Conservation (phyloP, 2,888 invertebrate genomes). For the Caenorhabditis afra region DNA sequence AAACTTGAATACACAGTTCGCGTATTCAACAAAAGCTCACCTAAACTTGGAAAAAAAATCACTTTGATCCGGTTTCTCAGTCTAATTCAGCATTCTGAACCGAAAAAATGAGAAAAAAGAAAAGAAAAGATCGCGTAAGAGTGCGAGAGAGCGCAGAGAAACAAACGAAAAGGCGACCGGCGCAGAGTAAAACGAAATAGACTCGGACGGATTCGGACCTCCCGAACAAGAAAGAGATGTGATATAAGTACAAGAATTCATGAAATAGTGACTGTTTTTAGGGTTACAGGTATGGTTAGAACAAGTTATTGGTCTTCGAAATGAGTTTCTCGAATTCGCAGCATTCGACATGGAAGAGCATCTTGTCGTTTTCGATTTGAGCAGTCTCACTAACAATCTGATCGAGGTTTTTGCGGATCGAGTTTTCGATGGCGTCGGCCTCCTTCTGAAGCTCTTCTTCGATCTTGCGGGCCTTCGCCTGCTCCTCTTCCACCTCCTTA, state of each 20-base stretch:
- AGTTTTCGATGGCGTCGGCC: neutral
- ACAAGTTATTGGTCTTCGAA: neutral
- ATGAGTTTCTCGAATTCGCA: constrained; percentile 3
- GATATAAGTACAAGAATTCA: neutral
- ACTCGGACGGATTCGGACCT: neutral
- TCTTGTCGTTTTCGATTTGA: constrained; percentile 22
- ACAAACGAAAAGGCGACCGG: constrained; percentile 5
- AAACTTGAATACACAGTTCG: no score
- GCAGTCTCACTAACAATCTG: neutral
- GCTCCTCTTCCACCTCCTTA: constrained; percentile 29
- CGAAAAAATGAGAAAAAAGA: neutral
- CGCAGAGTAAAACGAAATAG: neutral
- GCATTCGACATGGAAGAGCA: constrained; percentile 16
- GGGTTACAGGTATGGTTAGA: neutral
- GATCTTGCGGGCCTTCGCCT: neutral
- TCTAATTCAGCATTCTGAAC: neutral
- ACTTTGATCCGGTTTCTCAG: neutral
- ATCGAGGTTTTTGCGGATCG: constrained; percentile 8
- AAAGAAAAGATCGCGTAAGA: neutral
- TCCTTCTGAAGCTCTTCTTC: constrained; percentile 6
- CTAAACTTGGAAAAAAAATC: no score
- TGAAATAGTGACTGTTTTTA: no score
- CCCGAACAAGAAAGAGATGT: neutral
- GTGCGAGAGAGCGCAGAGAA: constrained; percentile 16
- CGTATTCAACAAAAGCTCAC: no score